A percentile compares a stretch with the other conserved stretches of the same genome.
These are phyloP conservation scores for Lasioglossum marginatum DNA, from an alignment of 2,888 invertebrate genomes.

Conservation along the genomic window DNA sequence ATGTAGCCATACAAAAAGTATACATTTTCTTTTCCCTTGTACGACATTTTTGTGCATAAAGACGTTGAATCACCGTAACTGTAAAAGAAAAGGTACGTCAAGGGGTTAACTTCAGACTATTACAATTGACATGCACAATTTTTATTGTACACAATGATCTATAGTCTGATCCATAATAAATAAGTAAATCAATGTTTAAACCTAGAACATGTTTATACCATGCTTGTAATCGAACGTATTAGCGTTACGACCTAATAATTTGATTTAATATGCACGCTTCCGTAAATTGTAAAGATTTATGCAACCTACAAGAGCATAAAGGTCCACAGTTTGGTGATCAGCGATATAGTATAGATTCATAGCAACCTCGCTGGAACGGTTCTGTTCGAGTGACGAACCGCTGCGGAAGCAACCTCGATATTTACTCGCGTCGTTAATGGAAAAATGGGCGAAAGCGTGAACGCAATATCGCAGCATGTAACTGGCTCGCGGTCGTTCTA, in stretches of 20 bases:
- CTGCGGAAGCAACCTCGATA: slow-evolving; percentile 67
- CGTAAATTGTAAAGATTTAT: neutral
- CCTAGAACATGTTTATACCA: too few species aligned
- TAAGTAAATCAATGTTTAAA: too few species aligned
- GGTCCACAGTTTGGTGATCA: neutral
- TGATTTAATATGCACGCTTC: neutral
- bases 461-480: slow-evolving; percentile 48
- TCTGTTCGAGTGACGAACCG: slow-evolving; percentile 47
- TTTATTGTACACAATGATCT: too few species aligned
- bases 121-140: too few species aligned
- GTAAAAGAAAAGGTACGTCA: too few species aligned
- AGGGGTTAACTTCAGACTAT: too few species aligned
- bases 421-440: slow-evolving; percentile 66
- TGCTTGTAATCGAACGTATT: too few species aligned
- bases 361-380: slow-evolving; percentile 18
- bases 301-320: neutral
- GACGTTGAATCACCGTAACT: too few species aligned
- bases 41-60: too few species aligned
- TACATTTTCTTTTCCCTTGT: too few species aligned
- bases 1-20: too few species aligned
- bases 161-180: too few species aligned
- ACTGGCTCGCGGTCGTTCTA: neutral
- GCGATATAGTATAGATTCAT: neutral
- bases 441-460: slow-evolving; percentile 71
- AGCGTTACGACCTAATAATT: neutral